Base-by-base conservation (phyloP, 2,888 invertebrate species). In the Torymus texanus region DNA sequence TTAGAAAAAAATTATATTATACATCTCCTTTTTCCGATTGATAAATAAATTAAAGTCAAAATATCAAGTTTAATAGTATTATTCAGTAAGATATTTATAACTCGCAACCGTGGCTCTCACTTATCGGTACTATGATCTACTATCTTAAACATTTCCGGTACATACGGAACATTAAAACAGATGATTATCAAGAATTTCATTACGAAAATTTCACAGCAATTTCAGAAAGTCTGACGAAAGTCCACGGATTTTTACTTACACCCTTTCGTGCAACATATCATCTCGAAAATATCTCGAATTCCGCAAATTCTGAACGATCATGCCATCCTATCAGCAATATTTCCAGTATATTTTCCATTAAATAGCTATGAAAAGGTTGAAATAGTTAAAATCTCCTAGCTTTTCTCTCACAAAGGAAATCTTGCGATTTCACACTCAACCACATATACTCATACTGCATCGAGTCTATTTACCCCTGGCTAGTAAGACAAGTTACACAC, bases 401-500 rank as follows among this genome's bases (percentile, higher is more conserved):
- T 8, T 41, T 8, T 41, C 41, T 8, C 41, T 8, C 41, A 41
- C 1, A 41, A 41, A 41, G 41, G 1, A 8, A 41, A 41, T 29
- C 29, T 29, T 29, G 21, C 21, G 2, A 21, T 21, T 21, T 21
- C 21, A 21, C 2, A 21, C 21, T n/a, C n/a, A n/a, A n/a, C 21
- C 21, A 21, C 21, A 21, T 21, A 21, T 2, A 21, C n/a, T n/a
- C n/a, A n/a, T 4, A 29, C 41, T 8, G 41, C 41, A 41, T 41
- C 41, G 41, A 41, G 1, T 41, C 41, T 41, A 41, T 41, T 41
- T 41, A 41, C 41, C 41, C 8, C 41, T 8, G 8, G 21, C 21
- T 21, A 21, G 21, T 21, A 14, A 61, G 59, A 59, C 72, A 78
- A 78, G 72, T 78, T 78, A 72, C 65, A 66, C 59, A 65, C 18